A percentile compares a stretch with the other conserved stretches of the same genome.
Conservation (phyloP, 2,113 vertebrate species). For the Hylia prasina region DNA sequence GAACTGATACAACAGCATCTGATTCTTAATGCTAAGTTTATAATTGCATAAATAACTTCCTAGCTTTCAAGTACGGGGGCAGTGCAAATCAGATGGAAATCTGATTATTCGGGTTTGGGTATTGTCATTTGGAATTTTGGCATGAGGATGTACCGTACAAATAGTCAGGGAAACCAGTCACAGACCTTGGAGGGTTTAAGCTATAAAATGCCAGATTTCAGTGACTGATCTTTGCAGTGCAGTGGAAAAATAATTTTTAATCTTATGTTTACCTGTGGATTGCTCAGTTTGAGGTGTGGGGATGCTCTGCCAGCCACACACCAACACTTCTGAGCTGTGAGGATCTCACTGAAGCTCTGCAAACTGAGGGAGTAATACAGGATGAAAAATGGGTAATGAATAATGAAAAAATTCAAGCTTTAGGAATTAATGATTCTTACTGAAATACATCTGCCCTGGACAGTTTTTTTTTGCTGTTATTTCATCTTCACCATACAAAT, state of each 20-base stretch:
- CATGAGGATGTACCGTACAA: not conserved
- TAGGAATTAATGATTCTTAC: constrained; percentile 47
- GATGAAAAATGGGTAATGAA: constrained; percentile 28
- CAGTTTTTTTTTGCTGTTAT: constrained; percentile 44
- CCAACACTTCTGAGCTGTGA: not conserved
- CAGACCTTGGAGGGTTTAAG: not conserved
- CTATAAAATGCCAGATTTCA: not conserved
- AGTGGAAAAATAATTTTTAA: not conserved
- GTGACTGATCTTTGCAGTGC: not conserved
- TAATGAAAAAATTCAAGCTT: constrained; percentile 23
- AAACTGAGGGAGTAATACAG: not conserved
- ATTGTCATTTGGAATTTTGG: not conserved
- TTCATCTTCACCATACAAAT: not conserved
- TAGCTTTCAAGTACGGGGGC: not conserved
- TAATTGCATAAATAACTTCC: not conserved
- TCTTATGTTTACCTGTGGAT: not conserved
- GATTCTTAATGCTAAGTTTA: not conserved
- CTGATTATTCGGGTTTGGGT: not conserved
- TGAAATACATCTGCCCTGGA: constrained; percentile 44
- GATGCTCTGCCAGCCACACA: not conserved
- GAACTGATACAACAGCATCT: not conserved
- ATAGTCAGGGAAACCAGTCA: not conserved
- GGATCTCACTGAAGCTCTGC: not conserved
- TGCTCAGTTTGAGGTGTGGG: not conserved
- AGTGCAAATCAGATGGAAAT: not conserved